Base-by-base conservation (phyloP, 2,888 invertebrate genomes). In the Drosophila acutilabella region DNA sequence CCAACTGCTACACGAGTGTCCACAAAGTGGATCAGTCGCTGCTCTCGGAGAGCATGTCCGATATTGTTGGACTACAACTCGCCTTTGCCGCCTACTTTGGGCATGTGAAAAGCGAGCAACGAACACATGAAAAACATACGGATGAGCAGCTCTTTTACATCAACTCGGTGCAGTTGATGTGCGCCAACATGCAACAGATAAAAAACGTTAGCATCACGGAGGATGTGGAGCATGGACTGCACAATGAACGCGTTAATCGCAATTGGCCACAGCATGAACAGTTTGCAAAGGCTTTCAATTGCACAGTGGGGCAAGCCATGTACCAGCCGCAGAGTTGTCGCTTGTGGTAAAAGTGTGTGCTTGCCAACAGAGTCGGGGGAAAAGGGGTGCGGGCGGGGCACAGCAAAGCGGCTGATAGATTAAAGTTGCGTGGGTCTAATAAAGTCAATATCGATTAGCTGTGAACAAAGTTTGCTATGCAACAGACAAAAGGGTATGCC, bases 141-240 rank as follows among this genome's bases (percentile, higher is more conserved):
- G 6, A 52, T 13, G 18, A 62, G 11, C 83, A 90, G 42, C 67
- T 89, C 48, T 90, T 90, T 67, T 90, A 89, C 58, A 74, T 90
- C 26, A 89, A 86, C 52, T 87, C 90, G 6, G 90, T 89, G 69
- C 90, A 90, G 44, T 89, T 90, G 61, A 61, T 90, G 47, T 90
- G 90, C 42, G 89, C 81, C 4, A 84, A 90, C 47, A 76, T 89
- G 66, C 54, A 26, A 1, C 67, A 79, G 54, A 89, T 90, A 50
- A 64, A 69, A 7, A 53, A 23, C 8, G 42, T 80, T 20, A 58
- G 69, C 30, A 20, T 67, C 30, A 53, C 73, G 10, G 13, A 64
- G 44, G 74, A 88, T 57, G 71, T 78, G 26, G 87, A 83, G 13
- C 90, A 90, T 58, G 90, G 89, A 23, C 71, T 86, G 76, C 88